Percentiles rank a stretch among this genome's conserved stretches.
phyloP scores from a whole-genome alignment of 2,888 invertebrate species.

The Tethea ocularis region DNA sequence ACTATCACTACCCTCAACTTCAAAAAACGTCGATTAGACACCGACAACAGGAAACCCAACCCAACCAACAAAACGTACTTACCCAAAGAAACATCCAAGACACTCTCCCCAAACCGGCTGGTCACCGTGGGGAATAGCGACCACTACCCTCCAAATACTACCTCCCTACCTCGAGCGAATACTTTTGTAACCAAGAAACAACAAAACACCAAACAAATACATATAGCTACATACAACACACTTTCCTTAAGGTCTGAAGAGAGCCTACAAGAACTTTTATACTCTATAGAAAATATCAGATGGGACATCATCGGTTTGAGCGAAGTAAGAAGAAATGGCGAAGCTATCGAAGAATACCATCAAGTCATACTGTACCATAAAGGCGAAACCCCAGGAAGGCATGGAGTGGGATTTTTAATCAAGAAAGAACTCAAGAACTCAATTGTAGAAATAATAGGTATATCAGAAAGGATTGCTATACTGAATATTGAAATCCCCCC shows the following conservation, averaged over 20 bases:
- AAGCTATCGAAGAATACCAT: background rate
- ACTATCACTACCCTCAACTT: too few relatives aligned
- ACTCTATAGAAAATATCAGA: background rate
- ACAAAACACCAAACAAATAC: background rate
- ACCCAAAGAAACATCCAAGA: too few relatives aligned
- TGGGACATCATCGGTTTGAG: background rate
- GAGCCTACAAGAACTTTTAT: background rate
- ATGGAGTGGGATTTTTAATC: background rate
- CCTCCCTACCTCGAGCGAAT: too few relatives aligned
- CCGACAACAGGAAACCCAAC: too few relatives aligned
- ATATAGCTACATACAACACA: background rate
- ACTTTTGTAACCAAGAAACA: background rate
- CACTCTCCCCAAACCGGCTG: too few relatives aligned
- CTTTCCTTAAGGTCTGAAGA: background rate
- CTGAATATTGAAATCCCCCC: constrained; percentile 14
- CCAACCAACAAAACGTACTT: too few relatives aligned
- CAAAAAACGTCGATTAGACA: too few relatives aligned
- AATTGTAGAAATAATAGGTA: background rate
- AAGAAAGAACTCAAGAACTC: background rate
- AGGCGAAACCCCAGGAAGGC: background rate
- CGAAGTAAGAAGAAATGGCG: background rate
- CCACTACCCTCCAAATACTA: too few relatives aligned
- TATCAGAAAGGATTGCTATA: constrained; percentile 1
- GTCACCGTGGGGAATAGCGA: too few relatives aligned
- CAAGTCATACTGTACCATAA: background rate